Conservation (phyloP, 2,797 vertebrate genomes). For the Pseudochirops corinnae region DNA sequence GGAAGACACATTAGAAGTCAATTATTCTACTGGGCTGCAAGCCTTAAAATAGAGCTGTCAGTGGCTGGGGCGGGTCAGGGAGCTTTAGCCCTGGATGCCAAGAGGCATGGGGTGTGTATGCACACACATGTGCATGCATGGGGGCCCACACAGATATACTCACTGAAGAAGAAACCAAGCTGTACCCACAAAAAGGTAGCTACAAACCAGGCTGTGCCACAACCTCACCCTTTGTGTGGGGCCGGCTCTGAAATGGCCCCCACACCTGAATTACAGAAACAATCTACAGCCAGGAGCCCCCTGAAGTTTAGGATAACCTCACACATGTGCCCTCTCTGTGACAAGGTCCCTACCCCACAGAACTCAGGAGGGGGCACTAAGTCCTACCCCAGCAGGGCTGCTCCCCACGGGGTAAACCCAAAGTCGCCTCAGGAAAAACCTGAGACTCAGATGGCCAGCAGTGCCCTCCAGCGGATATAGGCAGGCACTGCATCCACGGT, state of each 20-base stretch:
- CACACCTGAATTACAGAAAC: background rate
- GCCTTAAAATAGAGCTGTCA: conserved; percentile 14
- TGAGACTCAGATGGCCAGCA: conserved; percentile 31
- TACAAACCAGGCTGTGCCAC: background rate
- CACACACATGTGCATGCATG: background rate
- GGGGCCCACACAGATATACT: background rate
- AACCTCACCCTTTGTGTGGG: background rate
- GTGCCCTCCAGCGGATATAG: conserved; percentile 83
- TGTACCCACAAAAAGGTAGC: background rate
- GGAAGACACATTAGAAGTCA: background rate
- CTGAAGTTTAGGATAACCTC: background rate
- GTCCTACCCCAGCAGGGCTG: background rate
- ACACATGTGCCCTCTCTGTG: background rate
- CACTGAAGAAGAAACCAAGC: background rate
- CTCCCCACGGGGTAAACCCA: background rate
- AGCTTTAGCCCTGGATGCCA: background rate
- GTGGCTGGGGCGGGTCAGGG: background rate
- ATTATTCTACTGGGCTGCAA: background rate
- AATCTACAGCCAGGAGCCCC: background rate
- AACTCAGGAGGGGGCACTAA: background rate
- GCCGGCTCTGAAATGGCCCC: no score
- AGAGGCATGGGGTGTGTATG: background rate
- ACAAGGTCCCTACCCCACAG: background rate
- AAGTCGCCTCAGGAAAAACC: background rate
- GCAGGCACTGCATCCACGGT: background rate